Evolutionary conservation across 1,140 invertebrate genomes (phyloP).

Genomic region (Agrypnia vestita): DNA sequence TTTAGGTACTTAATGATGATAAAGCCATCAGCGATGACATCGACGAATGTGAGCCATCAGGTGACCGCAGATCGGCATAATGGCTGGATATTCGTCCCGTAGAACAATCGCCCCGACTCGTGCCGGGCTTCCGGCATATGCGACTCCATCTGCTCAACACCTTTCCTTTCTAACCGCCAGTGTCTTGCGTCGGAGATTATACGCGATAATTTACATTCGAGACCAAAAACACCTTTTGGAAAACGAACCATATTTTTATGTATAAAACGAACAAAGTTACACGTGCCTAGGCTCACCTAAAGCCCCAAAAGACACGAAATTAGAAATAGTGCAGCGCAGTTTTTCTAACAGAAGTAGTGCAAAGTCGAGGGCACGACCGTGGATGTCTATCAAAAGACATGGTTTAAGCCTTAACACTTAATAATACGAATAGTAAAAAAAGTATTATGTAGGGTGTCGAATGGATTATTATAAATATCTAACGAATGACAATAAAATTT

Average conservation of each 20-base stretch:
- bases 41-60: background rate
- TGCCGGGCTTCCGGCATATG: conserved; percentile 55
- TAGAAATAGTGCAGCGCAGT: too few species aligned
- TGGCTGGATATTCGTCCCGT: conserved; percentile 1
- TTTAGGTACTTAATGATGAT: background rate
- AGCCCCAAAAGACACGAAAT: too few species aligned
- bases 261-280: conserved; percentile 2
- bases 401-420: too few species aligned
- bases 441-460: too few species aligned
- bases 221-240: conserved; percentile 55
- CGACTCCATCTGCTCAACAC: conserved; percentile 51
- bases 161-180: conserved; percentile 54
- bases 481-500: too few species aligned
- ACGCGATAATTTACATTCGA: conserved; percentile 53
- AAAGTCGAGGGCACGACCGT: too few species aligned
- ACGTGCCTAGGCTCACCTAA: background rate
- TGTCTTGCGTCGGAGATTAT: conserved; percentile 36
- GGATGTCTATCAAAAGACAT: too few species aligned
- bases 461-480: too few species aligned
- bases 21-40: too few species aligned
- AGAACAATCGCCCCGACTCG: conserved; percentile 18
- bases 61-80: conserved; percentile 18
- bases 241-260: conserved; percentile 29
- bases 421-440: too few species aligned
- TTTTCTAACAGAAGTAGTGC: too few species aligned